Evolutionary conservation across 2,113 vertebrate genomes (phyloP), one percentile per base, ranked within the genome.

Genomic region (Psilopogon haemacephalus): DNA sequence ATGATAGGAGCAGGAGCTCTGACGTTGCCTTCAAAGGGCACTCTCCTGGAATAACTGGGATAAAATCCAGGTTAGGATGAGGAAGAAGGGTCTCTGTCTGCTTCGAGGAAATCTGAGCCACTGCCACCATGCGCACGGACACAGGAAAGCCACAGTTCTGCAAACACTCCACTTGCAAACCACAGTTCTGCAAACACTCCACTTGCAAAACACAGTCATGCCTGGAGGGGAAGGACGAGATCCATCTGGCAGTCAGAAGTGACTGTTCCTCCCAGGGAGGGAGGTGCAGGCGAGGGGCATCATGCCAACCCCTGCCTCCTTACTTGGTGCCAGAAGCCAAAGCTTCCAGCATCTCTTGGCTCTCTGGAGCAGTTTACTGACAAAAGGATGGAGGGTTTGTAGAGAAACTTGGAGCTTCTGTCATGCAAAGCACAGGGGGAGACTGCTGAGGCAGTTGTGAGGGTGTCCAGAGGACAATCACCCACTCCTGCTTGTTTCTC

Each of bases 1-100:
- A 35, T 5, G 0, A 0, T 2, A 0, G 70, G 27, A 84, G 9
- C 2, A 1, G n/a, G 9, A 33, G 9, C 48, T 56, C 46, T 72
- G 32, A 73, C 15, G 1, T 38, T 48, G 35, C 76, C 89, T 88
- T 88, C 88, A 70, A 76, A 86, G 76, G 38, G 55, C 1, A 0
- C 1, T 1, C 11, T 90, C 23, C 33, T 7, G 13, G 28, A 65
- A 32, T 19, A 76, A n/a, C 63, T 56, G 59, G 38, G 63, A 42
- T 67, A 55, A 64, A 76, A 69, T 58, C 64, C 64, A 80, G 50
- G 28, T 16, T 1, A 5, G 75, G 40, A 33, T 60, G 24, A 35
- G 26, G 42, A 78, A 50, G 56, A 78, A 78, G 63, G 15, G 17
- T 38, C 42, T 85, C 55, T 74, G 69, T n/a, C 27, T 37, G 59